Evolutionary conservation across 1,140 invertebrate species (phyloP), one percentile per base, ranked within the genome.

Genomic region (Globodera rostochiensis): DNA sequence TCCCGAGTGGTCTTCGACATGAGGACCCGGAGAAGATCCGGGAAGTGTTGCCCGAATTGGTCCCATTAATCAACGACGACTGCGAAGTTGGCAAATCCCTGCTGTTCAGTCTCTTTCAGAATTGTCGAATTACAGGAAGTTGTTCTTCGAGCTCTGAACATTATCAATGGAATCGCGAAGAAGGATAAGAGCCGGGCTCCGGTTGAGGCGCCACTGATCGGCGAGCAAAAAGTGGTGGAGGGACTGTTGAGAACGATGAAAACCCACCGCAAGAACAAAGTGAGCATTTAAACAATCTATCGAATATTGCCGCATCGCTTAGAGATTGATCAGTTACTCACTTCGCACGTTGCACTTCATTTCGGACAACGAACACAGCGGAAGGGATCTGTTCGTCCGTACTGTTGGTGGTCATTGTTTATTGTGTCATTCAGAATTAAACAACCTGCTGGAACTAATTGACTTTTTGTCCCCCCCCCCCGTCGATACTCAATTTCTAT

Each of bases 1-100:
- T 83, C 2, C 82, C 82, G 1, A 64, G 8, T 9, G 70, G 49
- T 64, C 53, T 82, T 19, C 71, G 45, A 3, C 79, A 50, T 11
- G 67, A 76, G 15, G 84, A 85, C 8, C 53, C 84, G 21, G 84
- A 84, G 19, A 84, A 84, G 25, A 84, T 82, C 9, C 71, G 84
- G 47, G 46, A 76, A 69, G 82, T 83, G 8, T 75, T 85, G 25
- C 84, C 84, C 6, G 84, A 85, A 69, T 53, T 85, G 25, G 84
- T 85, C 75, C 84, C 84, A 11, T 79, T 85, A 6, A 70, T 85
- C 13, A 82, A 84, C 3, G 84, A 85, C 73, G 25, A 74, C 21
- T 74, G 85, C 67, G 84, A 80, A 36, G 83, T 83, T 21, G 73
- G 47, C 70, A 49, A 15, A 46, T 19, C 6, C 47, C 45, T 46